Conservation (phyloP, 2,888 invertebrate genomes). For the Eulithis prunata region DNA sequence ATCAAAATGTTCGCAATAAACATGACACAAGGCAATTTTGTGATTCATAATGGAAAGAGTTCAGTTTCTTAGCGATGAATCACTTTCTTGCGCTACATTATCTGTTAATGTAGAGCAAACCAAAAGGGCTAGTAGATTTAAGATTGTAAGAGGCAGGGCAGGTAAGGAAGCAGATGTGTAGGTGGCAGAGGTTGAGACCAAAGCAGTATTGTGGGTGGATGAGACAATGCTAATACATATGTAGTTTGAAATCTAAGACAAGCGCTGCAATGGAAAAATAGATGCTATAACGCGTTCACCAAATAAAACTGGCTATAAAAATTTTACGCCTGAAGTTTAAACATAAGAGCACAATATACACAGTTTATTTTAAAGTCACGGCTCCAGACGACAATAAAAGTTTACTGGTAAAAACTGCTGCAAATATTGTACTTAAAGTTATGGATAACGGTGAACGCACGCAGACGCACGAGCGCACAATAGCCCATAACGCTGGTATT, state of each 20-base stretch:
- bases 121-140: not conserved
- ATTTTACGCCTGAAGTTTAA: conserved; percentile 8
- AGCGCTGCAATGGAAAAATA: too few relatives aligned
- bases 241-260: too few relatives aligned
- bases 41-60: conserved; percentile 26
- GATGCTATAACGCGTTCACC: too few relatives aligned
- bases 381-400: conserved; percentile 27
- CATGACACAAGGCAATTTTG: conserved; percentile 19
- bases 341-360: conserved; percentile 6
- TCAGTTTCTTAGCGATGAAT: conserved; percentile 23
- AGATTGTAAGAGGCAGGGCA: too few relatives aligned
- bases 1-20: conserved; percentile 11
- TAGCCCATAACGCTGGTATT: conserved; percentile 57
- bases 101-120: conserved; percentile 17
- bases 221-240: too few relatives aligned
- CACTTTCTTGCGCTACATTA: conserved; percentile 22
- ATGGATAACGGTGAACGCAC: conserved; percentile 42
- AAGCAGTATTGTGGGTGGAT: too few relatives aligned
- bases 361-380: conserved; percentile 13
- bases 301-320: conserved; percentile 11
- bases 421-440: conserved; percentile 31
- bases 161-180: too few relatives aligned
- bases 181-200: too few relatives aligned
- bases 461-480: conserved; percentile 56
- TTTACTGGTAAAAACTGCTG: conserved; percentile 25